These are phyloP conservation scores for Diplazon laetatorius DNA, from an alignment of 2,888 invertebrate genomes.

Conservation along the genomic window DNA sequence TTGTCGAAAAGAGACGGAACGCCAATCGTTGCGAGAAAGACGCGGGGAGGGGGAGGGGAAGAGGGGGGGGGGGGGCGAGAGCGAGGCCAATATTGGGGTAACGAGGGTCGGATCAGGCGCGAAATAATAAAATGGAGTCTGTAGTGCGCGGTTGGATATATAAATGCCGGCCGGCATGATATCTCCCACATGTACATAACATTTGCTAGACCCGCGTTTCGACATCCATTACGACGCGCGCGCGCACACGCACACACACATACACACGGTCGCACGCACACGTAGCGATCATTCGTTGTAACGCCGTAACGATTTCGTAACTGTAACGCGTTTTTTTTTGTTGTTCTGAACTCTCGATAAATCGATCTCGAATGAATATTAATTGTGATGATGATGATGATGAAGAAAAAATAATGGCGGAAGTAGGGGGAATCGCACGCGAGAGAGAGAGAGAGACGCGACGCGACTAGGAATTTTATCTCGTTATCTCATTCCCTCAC, in stretches of 20 bases:
- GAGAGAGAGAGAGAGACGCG: slow-evolving; percentile 63
- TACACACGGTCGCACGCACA: too few relatives aligned
- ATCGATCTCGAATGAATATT: slow-evolving; percentile 12
- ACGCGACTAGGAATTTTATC: slow-evolving; percentile 61
- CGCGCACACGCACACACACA: slow-evolving; percentile 26
- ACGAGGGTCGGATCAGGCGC: slow-evolving; percentile 37
- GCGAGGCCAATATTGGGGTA: too few relatives aligned
- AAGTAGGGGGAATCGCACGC: too few relatives aligned
- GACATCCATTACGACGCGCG: slow-evolving; percentile 69
- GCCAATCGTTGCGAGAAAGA: slow-evolving; percentile 24
- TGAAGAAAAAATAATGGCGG: slow-evolving; percentile 27
- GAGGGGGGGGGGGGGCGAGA: neutral
- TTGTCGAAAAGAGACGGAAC: too few relatives aligned
- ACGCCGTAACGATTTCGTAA: too few relatives aligned
- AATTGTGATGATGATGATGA: slow-evolving; percentile 1
- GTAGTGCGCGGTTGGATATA: slow-evolving; percentile 71
- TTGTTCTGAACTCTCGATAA: slow-evolving; percentile 15
- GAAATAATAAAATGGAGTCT: slow-evolving; percentile 81
- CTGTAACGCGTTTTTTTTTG: too few relatives aligned
- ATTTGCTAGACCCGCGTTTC: slow-evolving; percentile 61
- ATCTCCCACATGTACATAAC: slow-evolving; percentile 80
- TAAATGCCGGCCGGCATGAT: slow-evolving; percentile 82
- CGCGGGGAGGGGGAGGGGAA: neutral
- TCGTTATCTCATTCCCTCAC: slow-evolving; percentile 41
- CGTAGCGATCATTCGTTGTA: too few relatives aligned